Base-by-base conservation (phyloP, 1,140 invertebrate genomes). In the Heterodera carotae region DNA sequence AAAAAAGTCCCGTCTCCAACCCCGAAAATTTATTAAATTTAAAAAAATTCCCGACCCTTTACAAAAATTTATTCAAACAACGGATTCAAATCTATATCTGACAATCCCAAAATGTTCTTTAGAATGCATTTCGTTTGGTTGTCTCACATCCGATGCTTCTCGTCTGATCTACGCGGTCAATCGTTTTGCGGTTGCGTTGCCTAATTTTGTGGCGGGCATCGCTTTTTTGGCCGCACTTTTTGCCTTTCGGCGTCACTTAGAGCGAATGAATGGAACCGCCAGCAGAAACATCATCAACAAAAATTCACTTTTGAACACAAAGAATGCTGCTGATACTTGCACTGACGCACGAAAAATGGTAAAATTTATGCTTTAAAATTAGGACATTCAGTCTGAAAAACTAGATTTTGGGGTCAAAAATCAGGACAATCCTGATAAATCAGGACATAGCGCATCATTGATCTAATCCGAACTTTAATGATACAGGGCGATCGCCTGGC, bases 101-200 rank as follows among this genome's bases (percentile, higher is more conserved):
- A 29, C 10, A 69, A 29, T 25, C 29, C 43, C 60, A 29, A 75
- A 71, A 66, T 31, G n/a, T 31, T 25, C 3, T 39, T 69, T 69
- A 76, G 75, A 71, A 22, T 76, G 75, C 60, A 67, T 73, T 56
- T 76, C 75, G 10, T 76, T 76, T 27, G 75, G 75, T 18, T 76
- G 75, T 59, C 48, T 76, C 36, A 76, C 75, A 15, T 76, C 75
- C 25, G 39, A 64, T 29, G 66, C 43, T 56, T 76, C 75, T 75
- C 75, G 75, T 36, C 59, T 76, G 22, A 76, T 76, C 34, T 76
- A 76, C 39, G 33, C 66, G 12, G 62, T 76, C 59, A 67, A 76
- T 25, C 66, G 75, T 56, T 69, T 76, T 29, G n/a, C 31, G 31
- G 68, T 76, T 22, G 71, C 75, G 34, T 33, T 76, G 62, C 75